Evolutionary conservation across 2,797 vertebrate species (phyloP).

Genomic region (Hyperoplus lanceolatus): DNA sequence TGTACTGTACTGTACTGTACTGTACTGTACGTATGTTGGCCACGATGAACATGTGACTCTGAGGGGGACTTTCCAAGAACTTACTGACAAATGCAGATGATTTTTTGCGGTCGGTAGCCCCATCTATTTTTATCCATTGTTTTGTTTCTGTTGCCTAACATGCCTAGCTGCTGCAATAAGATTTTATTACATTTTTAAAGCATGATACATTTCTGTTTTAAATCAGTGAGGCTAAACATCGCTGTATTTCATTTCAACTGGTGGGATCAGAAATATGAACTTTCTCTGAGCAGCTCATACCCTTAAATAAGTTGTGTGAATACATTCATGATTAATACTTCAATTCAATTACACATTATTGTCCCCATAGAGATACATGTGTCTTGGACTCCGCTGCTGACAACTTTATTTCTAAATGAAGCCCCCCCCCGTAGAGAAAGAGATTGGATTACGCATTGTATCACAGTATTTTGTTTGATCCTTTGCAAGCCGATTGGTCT

Average conservation of each 20-base stretch:
- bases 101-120: not conserved
- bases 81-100: not conserved
- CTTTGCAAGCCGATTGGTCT: slow-evolving; percentile 10
- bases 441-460: slow-evolving; percentile 25
- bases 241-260: not conserved
- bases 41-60: not conserved
- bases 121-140: not conserved
- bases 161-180: not conserved
- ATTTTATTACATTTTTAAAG: not conserved
- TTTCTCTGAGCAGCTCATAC: not conserved
- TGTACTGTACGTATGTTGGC: not conserved
- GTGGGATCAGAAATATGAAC: not conserved
- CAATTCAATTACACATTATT: too few relatives aligned
- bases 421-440: not conserved
- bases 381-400: too few relatives aligned
- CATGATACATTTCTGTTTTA: not conserved
- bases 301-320: not conserved
- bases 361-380: too few relatives aligned
- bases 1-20: not conserved
- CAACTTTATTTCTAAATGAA: too few relatives aligned
- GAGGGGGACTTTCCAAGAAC: not conserved
- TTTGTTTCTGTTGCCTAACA: not conserved
- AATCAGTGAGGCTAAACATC: not conserved
- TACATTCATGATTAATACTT: slow-evolving; percentile 23
- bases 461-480: slow-evolving; percentile 39